Percentiles rank a stretch among this genome's conserved stretches.
Conservation (phyloP, 2,797 vertebrate genomes). For the Ispidina lecontei region DNA sequence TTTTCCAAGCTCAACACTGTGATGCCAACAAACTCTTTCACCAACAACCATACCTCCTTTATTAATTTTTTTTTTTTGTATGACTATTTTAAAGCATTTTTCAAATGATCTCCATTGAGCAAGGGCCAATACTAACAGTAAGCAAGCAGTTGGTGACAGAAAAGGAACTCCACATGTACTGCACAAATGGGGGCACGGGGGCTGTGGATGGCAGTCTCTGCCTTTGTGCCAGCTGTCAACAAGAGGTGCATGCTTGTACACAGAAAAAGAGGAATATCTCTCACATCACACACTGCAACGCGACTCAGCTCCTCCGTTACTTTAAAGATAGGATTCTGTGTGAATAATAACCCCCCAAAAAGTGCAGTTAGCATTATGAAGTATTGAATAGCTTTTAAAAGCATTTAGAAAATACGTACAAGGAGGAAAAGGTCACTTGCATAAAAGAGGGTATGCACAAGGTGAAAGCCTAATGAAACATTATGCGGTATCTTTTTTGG, state of each 20-base stretch:
- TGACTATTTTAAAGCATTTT: conserved; percentile 16
- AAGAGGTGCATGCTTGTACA: conserved; percentile 71
- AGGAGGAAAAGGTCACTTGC: conserved; percentile 82
- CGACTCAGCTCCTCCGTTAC: conserved; percentile 60
- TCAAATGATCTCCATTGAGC: conserved; percentile 2
- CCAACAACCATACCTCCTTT: background rate
- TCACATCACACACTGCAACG: conserved; percentile 76
- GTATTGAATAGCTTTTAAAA: conserved; percentile 81
- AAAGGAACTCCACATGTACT: conserved; percentile 69
- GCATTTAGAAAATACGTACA: conserved; percentile 81
- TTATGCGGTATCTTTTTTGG: conserved; percentile 85
- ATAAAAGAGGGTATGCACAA: conserved; percentile 81
- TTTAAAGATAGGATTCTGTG: conserved; percentile 73
- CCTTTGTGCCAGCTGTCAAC: conserved; percentile 80
- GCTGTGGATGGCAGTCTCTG: conserved; percentile 64
- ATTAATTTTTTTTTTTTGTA: background rate
- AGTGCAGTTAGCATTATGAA: conserved; percentile 76
- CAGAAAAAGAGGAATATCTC: conserved; percentile 73
- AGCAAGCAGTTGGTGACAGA: conserved; percentile 70
- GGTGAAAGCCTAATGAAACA: conserved; percentile 86
- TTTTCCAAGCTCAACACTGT: background rate
- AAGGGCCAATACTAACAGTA: conserved; percentile 40
- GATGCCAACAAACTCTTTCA: background rate
- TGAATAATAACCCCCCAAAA: conserved; percentile 69
- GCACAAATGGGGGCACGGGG: conserved; percentile 64